Percentiles rank a stretch among this genome's conserved stretches.
Conservation (phyloP, 2,797 vertebrate species). For the Crocodylus rhombifer region DNA sequence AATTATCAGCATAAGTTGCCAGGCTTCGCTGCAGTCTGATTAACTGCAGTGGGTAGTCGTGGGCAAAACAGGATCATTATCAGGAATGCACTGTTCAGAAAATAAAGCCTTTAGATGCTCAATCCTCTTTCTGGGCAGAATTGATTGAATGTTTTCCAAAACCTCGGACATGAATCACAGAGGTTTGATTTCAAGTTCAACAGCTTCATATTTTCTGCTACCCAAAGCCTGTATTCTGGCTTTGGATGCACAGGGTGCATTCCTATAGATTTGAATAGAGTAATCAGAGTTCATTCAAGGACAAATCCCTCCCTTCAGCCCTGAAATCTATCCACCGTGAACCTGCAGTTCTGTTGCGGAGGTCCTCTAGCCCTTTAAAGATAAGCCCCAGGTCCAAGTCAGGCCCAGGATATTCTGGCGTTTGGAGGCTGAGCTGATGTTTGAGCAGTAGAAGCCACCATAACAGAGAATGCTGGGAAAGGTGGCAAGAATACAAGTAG, state of each 20-base stretch:
- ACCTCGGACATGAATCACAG: background rate
- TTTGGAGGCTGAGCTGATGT: background rate
- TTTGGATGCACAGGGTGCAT: background rate
- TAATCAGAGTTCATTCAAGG: background rate
- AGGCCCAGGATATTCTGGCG: background rate
- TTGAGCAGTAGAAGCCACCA: background rate
- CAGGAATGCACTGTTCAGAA: background rate
- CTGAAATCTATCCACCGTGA: background rate
- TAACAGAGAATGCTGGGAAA: background rate
- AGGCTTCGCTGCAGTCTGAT: background rate
- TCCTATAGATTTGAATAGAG: background rate
- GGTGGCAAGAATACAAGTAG: background rate
- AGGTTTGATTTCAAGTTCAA: background rate
- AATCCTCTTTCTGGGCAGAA: background rate
- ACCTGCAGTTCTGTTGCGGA: background rate
- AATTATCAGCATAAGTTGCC: background rate
- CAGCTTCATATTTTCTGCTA: background rate
- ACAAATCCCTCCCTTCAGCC: background rate
- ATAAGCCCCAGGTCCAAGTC: background rate
- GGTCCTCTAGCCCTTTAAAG: background rate
- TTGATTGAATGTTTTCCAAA: background rate
- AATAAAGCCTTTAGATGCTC: background rate
- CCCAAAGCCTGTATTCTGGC: rapidly evolving
- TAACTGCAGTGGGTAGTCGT: background rate
- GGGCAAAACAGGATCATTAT: background rate